Evolutionary conservation across 2,113 vertebrate genomes (phyloP), one percentile per base, ranked within the genome.

Genomic region (Halcyon senegalensis): DNA sequence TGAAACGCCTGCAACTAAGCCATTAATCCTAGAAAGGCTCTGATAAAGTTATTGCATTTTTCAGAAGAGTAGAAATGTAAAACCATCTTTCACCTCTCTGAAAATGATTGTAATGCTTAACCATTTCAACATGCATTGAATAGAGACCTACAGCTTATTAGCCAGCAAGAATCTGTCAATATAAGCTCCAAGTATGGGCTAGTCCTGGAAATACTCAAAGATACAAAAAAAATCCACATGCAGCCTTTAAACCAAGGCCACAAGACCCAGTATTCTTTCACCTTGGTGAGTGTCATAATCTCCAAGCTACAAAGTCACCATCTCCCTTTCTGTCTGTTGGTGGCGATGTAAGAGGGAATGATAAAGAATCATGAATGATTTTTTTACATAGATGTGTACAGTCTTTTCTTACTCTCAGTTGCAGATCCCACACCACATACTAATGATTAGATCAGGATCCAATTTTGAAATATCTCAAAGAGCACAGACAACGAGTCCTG

Each of bases 1-100:
- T 72, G 70, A 96, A 94, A 84, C 55, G 62, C 77, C 73, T 90
- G 48, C 35, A 94, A 92, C 89, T 90, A 91, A 94, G 79, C 58
- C 75, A 82, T 62, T 93, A 96, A 93, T 94, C 66, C 74, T 50
- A 79, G 84, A 76, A 89, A 69, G 41, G 37, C 51, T 91, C 80
- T 91, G 66, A 89, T 82, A 81, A 89, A 89, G 78, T 72, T 75
- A 81, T 33, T 80, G 3, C 15, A n/a, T 85, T 93, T 90, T 91
- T 89, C 66, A 82, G 62, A 89, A 50, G 4, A 69, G 24, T 37
- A 16, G 27, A 95, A 96, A 78, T 56, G 44, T 9, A 55, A 60
- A 87, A 89, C 51, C 9, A 51, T 51, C 64, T 75, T 94, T 92
- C 60, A 64, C 11, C 7, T 89, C 28, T 87, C 33, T 82, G 60